These are phyloP conservation scores for Sinella curviseta DNA, from an alignment of 1,140 invertebrate species.

Conservation along the genomic window DNA sequence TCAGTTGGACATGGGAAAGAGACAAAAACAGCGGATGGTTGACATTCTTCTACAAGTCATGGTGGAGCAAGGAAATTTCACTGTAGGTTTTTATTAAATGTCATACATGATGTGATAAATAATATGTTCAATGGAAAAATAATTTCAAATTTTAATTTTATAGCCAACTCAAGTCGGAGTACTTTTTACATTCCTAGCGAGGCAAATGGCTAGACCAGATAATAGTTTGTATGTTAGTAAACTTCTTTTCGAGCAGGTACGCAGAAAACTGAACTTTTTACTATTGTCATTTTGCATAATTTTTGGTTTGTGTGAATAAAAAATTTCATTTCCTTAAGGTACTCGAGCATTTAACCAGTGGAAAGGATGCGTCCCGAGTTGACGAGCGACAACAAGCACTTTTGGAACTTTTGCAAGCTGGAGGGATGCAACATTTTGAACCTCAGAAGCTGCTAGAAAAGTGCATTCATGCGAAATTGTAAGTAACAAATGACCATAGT, in stretches of 20 bases:
- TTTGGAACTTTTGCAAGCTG: slow-evolving; percentile 71
- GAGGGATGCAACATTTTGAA: slow-evolving; percentile 67
- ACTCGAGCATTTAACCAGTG: slow-evolving; percentile 59
- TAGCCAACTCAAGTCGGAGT: slow-evolving; percentile 64
- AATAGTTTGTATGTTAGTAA: slow-evolving; percentile 56
- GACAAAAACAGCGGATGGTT: slow-evolving; percentile 75
- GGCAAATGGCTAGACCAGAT: slow-evolving; percentile 63
- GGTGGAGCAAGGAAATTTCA: slow-evolving; percentile 68
- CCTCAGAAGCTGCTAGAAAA: slow-evolving; percentile 61
- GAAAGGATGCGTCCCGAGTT: slow-evolving; percentile 60
- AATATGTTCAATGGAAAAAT: slow-evolving; percentile 5
- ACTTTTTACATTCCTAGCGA: slow-evolving; percentile 73
- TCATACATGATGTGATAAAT: slow-evolving; percentile 22
- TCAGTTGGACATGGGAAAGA: slow-evolving; percentile 68
- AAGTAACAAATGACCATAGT: slow-evolving; percentile 53
- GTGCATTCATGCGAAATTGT: slow-evolving; percentile 68
- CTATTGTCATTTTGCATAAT: neutral
- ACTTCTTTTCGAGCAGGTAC: slow-evolving; percentile 62
- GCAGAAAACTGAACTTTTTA: slow-evolving; percentile 50
- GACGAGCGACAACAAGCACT: slow-evolving; percentile 79
- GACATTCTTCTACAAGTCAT: slow-evolving; percentile 78
- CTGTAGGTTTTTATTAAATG: slow-evolving; percentile 57
- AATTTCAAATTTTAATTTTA: slow-evolving; percentile 26
- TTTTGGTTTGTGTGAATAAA: neutral
- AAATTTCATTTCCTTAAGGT: slow-evolving; percentile 49